Evolutionary conservation across 2,113 vertebrate species (phyloP), one percentile per base, ranked within the genome.

Genomic region (Platysternon megacephalum): DNA sequence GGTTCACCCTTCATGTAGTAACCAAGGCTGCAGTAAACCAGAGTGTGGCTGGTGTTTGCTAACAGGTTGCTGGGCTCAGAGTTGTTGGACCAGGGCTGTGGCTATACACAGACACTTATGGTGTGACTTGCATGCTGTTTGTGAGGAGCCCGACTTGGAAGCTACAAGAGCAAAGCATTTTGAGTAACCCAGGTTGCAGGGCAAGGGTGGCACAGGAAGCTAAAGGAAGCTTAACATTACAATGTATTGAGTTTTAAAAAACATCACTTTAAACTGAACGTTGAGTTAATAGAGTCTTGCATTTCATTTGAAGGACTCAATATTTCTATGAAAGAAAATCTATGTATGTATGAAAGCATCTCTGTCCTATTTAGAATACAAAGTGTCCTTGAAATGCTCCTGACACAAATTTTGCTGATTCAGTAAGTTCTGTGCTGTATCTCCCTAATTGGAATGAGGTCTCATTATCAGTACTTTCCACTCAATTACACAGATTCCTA

Each of bases 401-500:
- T 72, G 17, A 87, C 4, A 17, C 11, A 3, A 76, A 76, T 89
- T 92, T 91, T 96, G 91, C 82, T 89, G 61, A 95, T 84, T 35
- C 61, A 16, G 72, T 81, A 61, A 56, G 12, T 85, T 87, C 78
- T 39, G 19, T 0, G 0, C 28, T 42, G 2, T 84, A 35, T 87
- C 76, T 88, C 26, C 55, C 61, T 94, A 88, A 90, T 46, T 88
- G 46, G 86, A 84, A 83, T n/a, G 93, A 90, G n/a, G 87, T 84
- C 68, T 94, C 79, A n/a, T 89, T 93, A 95, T 88, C 85, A 84
- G 52, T 72, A 86, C 68, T 91, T 95, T 92, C 81, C 84, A 89
- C 72, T 79, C 79, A 82, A 86, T 96, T 96, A 92, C 74, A 88
- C 35, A 35, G 85, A 86, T 93, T 80, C 89, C 83, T 84, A 17